These are phyloP conservation scores for Xylocampa areola DNA, from an alignment of 2,888 invertebrate species.

Conservation along the genomic window DNA sequence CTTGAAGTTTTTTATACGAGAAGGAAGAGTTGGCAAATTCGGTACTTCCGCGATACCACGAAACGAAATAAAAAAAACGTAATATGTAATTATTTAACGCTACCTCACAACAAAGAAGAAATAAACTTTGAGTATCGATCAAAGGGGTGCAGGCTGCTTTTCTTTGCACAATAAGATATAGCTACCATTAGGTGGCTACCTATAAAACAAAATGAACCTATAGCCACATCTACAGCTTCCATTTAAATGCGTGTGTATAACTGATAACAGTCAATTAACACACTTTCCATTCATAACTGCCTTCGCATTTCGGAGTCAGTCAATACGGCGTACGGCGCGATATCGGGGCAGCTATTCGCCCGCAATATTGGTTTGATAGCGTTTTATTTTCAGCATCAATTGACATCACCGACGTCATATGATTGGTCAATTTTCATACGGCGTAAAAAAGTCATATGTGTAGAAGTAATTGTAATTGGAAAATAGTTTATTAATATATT, in stretches of 20 bases:
- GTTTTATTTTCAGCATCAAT: conserved; percentile 50
- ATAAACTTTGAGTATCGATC: too few species aligned
- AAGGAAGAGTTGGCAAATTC: too few species aligned
- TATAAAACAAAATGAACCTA: too few species aligned
- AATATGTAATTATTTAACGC: too few species aligned
- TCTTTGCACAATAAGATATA: too few species aligned
- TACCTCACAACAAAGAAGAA: too few species aligned
- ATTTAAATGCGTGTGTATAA: conserved; percentile 25
- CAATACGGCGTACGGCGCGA: conserved; percentile 42
- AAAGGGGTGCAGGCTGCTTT: too few species aligned
- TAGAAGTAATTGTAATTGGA: neutral
- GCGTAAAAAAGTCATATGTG: conserved; percentile 19
- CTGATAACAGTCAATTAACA: conserved; percentile 48
- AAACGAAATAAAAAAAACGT: too few species aligned
- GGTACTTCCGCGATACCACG: too few species aligned
- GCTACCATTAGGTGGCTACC: too few species aligned
- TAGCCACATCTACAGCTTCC: conserved; percentile 1
- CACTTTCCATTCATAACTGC: conserved; percentile 43
- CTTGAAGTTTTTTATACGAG: too few species aligned
- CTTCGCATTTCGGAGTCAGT: conserved; percentile 43
- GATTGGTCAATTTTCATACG: conserved; percentile 43
- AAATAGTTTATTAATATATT: neutral
- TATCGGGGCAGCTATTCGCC: conserved; percentile 46
- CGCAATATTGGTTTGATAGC: conserved; percentile 55
- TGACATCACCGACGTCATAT: conserved; percentile 36